Conservation (phyloP, 2,113 vertebrate genomes). For the Serilophus lunatus region DNA sequence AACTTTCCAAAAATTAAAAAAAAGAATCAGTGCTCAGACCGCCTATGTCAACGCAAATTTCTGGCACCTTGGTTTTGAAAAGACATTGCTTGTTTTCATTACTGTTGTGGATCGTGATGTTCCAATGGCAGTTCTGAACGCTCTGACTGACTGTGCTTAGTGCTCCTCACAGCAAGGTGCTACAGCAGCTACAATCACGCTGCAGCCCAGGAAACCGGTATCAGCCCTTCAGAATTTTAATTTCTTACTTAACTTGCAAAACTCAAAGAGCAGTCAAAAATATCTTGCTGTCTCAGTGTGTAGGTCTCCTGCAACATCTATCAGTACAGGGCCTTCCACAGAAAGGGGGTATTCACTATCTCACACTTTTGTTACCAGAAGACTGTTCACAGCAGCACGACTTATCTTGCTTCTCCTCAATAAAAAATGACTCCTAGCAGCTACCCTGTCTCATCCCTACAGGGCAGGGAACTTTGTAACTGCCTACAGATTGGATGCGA, state of each 20-base stretch:
- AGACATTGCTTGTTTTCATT: neutral
- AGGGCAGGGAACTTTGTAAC: neutral
- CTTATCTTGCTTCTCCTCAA: neutral
- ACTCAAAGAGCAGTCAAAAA: neutral
- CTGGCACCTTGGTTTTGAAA: neutral
- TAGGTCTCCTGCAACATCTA: neutral
- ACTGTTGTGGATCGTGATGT: neutral
- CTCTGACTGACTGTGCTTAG: rapidly evolving
- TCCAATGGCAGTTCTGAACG: neutral
- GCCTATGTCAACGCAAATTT: neutral
- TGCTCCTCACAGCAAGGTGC: neutral
- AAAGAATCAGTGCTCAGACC: neutral
- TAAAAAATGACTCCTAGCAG: neutral
- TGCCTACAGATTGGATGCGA: neutral
- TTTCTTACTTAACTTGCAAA: neutral
- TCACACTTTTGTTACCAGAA: neutral
- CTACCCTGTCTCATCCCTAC: neutral
- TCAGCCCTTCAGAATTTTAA: neutral
- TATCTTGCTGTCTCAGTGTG: neutral
- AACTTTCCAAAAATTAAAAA: neutral
- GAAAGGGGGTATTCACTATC: neutral
- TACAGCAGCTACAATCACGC: neutral
- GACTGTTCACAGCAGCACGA: neutral
- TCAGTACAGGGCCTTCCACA: neutral
- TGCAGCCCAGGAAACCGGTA: neutral